Conservation (phyloP, 2,113 vertebrate species). For the Emydura subglobosa region DNA sequence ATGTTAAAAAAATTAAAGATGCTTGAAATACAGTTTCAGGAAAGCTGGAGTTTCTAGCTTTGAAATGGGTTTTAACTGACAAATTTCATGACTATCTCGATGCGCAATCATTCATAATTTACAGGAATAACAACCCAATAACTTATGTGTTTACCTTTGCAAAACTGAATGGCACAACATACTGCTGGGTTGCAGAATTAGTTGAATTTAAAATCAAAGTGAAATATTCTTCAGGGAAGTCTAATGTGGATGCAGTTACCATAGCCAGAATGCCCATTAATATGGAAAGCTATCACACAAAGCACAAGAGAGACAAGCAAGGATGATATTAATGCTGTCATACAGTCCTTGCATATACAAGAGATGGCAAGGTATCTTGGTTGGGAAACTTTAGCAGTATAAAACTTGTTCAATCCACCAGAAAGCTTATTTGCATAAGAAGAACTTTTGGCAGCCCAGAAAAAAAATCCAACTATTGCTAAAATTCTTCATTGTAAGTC, state of each 20-base stretch:
- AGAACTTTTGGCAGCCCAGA: not conserved
- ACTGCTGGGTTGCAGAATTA: constrained; percentile 1
- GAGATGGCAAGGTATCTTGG: not conserved
- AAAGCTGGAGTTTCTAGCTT: constrained; percentile 14
- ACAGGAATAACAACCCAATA: constrained; percentile 30
- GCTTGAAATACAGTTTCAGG: not conserved
- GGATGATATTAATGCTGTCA: not conserved
- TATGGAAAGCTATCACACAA: not conserved
- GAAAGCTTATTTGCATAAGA: not conserved
- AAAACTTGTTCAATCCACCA: not conserved
- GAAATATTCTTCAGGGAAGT: constrained; percentile 38
- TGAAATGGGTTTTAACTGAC: constrained; percentile 46
- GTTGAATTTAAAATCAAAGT: constrained; percentile 40
- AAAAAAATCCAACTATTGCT: not conserved
- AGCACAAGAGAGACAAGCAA: not conserved
- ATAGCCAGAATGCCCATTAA: not conserved
- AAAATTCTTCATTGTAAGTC: not conserved
- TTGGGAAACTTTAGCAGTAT: not conserved
- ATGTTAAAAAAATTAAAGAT: constrained; percentile 15
- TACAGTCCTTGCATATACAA: not conserved
- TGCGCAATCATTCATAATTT: constrained; percentile 44
- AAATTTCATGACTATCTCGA: constrained; percentile 46
- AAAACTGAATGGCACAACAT: constrained; percentile 43
- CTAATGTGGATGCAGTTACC: constrained; percentile 17
- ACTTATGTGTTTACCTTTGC: constrained; percentile 60